Percentiles rank a stretch among this genome's conserved stretches.
These are phyloP conservation scores for Sebastiscus tertius DNA, from an alignment of 2,797 vertebrate species.

Conservation along the genomic window DNA sequence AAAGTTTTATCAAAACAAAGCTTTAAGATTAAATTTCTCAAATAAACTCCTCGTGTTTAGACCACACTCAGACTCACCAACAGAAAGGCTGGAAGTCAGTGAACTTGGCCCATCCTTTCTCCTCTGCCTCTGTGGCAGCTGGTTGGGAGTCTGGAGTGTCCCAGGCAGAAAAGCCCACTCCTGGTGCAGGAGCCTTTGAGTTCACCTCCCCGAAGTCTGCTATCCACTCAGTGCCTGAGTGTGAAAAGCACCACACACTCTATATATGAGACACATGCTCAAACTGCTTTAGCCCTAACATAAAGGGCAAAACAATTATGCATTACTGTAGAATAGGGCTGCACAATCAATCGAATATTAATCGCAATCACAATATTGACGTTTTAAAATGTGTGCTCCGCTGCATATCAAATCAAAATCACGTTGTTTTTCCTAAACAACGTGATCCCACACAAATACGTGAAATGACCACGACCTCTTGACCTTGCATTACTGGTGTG, in stretches of 20 bases:
- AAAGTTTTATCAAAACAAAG: background rate
- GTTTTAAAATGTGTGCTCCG: too few species aligned
- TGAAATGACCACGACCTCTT: too few species aligned
- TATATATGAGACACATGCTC: background rate
- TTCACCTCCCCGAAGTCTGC: conserved; percentile 86
- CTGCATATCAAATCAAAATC: too few species aligned
- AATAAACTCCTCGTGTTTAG: background rate
- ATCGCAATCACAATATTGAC: too few species aligned
- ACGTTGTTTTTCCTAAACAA: too few species aligned
- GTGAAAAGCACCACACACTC: background rate
- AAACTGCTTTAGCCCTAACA: background rate
- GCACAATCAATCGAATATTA: too few species aligned
- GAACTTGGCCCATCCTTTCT: conserved; percentile 94
- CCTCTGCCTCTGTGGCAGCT: conserved; percentile 76
- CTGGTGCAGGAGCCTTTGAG: conserved; percentile 74
- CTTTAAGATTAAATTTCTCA: background rate
- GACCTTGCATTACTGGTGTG: too few species aligned
- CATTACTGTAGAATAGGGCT: background rate
- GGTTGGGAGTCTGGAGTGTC: conserved; percentile 65
- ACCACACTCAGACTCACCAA: conserved; percentile 79
- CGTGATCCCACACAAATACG: too few species aligned
- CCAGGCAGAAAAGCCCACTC: conserved; percentile 76
- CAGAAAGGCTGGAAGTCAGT: conserved; percentile 94
- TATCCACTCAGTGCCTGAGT: conserved; percentile 83
- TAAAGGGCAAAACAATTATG: background rate